phyloP scores from a whole-genome alignment of 2,888 invertebrate species.

The Philereme transversata region DNA sequence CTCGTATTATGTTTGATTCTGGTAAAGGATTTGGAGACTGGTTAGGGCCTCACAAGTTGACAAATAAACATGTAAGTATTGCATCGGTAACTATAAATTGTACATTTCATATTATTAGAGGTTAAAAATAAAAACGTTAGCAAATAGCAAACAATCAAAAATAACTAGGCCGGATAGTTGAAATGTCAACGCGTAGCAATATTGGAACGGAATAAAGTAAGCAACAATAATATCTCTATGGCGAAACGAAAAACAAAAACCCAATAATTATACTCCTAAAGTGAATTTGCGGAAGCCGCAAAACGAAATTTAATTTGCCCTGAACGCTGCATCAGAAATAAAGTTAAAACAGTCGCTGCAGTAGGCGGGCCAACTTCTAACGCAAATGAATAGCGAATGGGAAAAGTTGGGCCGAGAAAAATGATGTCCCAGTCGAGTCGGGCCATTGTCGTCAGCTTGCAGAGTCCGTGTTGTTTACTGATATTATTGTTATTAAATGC shows the following conservation, averaged over 20 bases:
- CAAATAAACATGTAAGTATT: too few species aligned
- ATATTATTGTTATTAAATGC: constrained; percentile 75
- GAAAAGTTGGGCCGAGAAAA: constrained; percentile 82
- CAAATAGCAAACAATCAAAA: constrained; percentile 1
- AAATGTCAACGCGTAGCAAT: constrained; percentile 31
- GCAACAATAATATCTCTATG: constrained; percentile 62
- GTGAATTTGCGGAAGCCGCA: constrained; percentile 81
- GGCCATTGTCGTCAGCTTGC: constrained; percentile 63
- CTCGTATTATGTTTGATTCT: constrained; percentile 7
- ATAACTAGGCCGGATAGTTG: constrained; percentile 9
- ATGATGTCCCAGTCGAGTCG: constrained; percentile 77
- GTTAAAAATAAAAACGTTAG: not conserved
- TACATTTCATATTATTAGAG: too few species aligned
- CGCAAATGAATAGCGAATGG: constrained; percentile 84
- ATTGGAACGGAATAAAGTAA: constrained; percentile 61
- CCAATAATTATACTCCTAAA: constrained; percentile 77
- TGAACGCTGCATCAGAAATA: constrained; percentile 84
- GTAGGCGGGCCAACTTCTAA: constrained; percentile 80
- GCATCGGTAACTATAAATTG: too few species aligned
- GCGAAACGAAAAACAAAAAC: constrained; percentile 55
- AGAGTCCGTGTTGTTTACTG: constrained; percentile 61
- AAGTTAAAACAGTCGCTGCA: constrained; percentile 83
- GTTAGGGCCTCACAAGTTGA: too few species aligned
- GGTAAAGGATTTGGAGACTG: not conserved
- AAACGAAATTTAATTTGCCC: constrained; percentile 84